Evolutionary conservation across 1,140 invertebrate species (phyloP).

Genomic region (Lasioglossum baleicum): DNA sequence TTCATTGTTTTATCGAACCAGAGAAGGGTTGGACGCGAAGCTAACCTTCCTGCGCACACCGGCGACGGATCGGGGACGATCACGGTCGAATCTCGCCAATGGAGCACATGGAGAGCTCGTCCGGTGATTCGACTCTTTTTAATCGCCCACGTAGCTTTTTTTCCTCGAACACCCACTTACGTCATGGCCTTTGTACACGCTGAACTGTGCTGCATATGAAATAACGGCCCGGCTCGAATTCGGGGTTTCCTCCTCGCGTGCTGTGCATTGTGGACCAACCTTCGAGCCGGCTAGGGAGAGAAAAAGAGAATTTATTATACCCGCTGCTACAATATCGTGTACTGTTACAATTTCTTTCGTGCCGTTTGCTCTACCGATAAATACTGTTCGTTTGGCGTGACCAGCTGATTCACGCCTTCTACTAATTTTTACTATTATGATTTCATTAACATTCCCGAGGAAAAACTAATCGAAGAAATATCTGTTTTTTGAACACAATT

Average conservation of each 20-base stretch:
- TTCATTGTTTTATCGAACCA: background rate
- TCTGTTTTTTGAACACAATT: too few relatives aligned
- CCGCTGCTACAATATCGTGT: background rate
- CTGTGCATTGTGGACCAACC: background rate
- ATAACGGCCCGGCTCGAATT: slow-evolving; percentile 28
- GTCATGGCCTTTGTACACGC: slow-evolving; percentile 9
- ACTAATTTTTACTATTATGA: too few relatives aligned
- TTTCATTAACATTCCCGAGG: too few relatives aligned
- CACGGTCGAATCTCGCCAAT: background rate
- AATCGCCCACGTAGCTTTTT: slow-evolving; percentile 12
- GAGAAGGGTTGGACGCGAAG: background rate
- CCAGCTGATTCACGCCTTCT: too few relatives aligned
- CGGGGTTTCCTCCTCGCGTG: background rate
- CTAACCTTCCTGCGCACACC: too few relatives aligned
- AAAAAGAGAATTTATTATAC: slow-evolving; percentile 1
- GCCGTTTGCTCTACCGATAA: too few relatives aligned
- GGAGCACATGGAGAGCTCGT: background rate
- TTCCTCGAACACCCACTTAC: background rate
- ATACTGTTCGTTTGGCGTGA: too few relatives aligned
- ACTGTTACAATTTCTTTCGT: background rate
- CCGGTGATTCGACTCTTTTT: slow-evolving; percentile 6
- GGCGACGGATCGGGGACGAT: background rate
- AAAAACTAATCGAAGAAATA: too few relatives aligned
- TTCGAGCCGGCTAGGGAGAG: background rate
- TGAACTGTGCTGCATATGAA: slow-evolving; percentile 7